Conservation (phyloP, 53 echinoderm and acorn worm species). For the Holothuria scabra region DNA sequence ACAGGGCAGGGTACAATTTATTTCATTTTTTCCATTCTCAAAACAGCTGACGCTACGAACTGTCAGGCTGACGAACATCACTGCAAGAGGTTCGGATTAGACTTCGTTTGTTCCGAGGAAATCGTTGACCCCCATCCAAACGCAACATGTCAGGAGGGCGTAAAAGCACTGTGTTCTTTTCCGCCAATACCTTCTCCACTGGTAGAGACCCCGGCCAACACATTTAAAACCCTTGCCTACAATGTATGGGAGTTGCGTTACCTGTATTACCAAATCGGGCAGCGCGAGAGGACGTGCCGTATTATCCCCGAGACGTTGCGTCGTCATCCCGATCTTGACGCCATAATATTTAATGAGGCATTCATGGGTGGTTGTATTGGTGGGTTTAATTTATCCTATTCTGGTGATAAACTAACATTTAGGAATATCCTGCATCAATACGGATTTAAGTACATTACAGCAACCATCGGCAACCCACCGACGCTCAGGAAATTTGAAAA, state of each 20-base stretch:
- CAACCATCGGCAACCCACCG: slow-evolving; percentile 72
- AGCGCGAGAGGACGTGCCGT: slow-evolving; percentile 88
- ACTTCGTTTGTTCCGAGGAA: slow-evolving; percentile 71
- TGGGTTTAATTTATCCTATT: slow-evolving; percentile 59
- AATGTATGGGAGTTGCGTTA: slow-evolving; percentile 88
- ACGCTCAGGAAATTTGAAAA: slow-evolving; percentile 58
- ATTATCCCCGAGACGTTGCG: slow-evolving; percentile 54
- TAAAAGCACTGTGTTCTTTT: slow-evolving; percentile 67
- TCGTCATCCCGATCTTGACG: slow-evolving; percentile 76
- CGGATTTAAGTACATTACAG: slow-evolving; percentile 74
- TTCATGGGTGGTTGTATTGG: slow-evolving; percentile 94
- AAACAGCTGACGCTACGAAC: slow-evolving; percentile 64
- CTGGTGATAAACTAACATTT: slow-evolving; percentile 60
- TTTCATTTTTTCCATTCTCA: background rate
- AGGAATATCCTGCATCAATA: slow-evolving; percentile 71
- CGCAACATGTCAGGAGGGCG: slow-evolving; percentile 59
- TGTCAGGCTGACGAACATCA: slow-evolving; percentile 60
- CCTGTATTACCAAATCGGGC: slow-evolving; percentile 78
- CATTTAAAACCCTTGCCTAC: slow-evolving; percentile 67
- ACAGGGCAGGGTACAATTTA: no score
- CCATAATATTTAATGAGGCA: slow-evolving; percentile 82
- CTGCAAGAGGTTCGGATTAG: slow-evolving; percentile 79
- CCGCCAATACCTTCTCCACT: slow-evolving; percentile 59
- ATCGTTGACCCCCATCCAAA: slow-evolving; percentile 56
- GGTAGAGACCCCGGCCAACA: slow-evolving; percentile 56